phyloP scores from a whole-genome alignment of 2,113 vertebrate species.

The Clarias macrocephalus region DNA sequence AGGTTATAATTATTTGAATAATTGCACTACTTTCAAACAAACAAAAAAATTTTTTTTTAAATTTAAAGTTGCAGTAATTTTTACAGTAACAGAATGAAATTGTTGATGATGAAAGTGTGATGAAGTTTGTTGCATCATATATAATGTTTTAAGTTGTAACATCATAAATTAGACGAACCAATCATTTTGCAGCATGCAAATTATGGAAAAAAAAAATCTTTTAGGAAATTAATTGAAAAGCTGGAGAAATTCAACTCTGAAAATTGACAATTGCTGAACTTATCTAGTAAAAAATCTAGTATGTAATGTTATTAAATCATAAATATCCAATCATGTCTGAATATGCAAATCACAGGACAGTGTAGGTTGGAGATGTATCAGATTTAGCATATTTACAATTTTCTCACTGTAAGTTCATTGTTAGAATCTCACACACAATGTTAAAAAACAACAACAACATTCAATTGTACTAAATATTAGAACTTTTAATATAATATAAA shows the following conservation, averaged over 20 bases:
- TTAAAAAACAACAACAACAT: neutral
- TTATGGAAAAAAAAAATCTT: neutral
- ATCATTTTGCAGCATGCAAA: neutral
- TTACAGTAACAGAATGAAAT: neutral
- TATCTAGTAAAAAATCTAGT: neutral
- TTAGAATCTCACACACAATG: neutral
- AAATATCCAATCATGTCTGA: neutral
- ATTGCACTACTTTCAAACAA: too few relatives aligned
- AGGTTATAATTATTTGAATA: too few relatives aligned
- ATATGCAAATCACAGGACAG: neutral
- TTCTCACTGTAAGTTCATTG: neutral
- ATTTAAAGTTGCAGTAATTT: neutral
- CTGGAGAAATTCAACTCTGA: neutral
- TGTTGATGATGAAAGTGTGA: too few relatives aligned
- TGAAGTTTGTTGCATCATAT: neutral
- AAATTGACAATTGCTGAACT: neutral
- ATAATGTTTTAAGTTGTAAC: neutral
- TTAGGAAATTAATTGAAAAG: neutral
- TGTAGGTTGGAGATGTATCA: too few relatives aligned
- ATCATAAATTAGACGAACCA: neutral
- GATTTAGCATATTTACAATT: neutral
- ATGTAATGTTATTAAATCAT: neutral
- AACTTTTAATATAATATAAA: neutral
- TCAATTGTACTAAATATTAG: neutral
- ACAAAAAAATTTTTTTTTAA: too few relatives aligned